These are phyloP conservation scores for Numenius arquata DNA, from an alignment of 2,113 vertebrate species.

Conservation along the genomic window DNA sequence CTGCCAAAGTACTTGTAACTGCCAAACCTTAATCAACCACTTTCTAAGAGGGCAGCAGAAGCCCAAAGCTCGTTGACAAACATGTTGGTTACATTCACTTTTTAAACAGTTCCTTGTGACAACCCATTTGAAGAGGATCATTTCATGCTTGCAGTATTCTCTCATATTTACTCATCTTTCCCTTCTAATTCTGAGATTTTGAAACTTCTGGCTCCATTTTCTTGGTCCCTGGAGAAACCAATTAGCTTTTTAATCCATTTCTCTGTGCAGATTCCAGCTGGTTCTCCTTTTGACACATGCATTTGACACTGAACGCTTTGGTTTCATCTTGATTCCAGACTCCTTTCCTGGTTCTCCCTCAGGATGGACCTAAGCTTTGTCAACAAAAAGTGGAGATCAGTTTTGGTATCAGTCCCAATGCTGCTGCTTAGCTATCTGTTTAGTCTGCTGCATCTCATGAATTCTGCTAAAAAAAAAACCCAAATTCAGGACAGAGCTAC, in stretches of 20 bases:
- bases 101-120: not conserved
- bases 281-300: not conserved
- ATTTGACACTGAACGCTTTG: not conserved
- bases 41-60: not conserved
- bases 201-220: not conserved
- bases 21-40: not conserved
- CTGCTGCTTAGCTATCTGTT: not conserved
- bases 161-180: not conserved
- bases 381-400: not conserved
- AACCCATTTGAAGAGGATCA: not conserved
- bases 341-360: not conserved
- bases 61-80: not conserved
- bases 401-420: not conserved
- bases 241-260: not conserved
- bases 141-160: not conserved
- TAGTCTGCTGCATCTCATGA: not conserved
- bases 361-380: not conserved
- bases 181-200: not conserved
- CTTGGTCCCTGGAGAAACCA: not conserved
- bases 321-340: not conserved
- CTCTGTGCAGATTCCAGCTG: not conserved
- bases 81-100: not conserved
- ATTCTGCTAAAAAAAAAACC: not conserved
- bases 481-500: not conserved
- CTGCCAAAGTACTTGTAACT: not conserved